phyloP scores from a whole-genome alignment of 2,888 invertebrate species.

The Leucoptera coffeella region DNA sequence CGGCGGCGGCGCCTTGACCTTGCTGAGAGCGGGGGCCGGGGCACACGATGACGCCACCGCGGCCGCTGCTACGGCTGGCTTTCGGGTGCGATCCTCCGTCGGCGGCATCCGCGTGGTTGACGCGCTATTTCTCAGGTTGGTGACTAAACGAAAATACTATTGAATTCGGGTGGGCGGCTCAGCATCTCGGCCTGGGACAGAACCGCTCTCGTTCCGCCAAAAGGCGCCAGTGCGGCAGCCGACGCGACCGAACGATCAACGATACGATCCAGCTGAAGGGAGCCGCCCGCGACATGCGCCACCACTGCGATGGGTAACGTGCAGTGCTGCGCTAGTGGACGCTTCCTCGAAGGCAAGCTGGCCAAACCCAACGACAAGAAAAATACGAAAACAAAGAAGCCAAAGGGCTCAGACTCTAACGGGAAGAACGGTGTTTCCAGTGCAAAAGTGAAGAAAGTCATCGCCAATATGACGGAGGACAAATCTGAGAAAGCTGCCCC shows the following conservation, averaged over 20 bases:
- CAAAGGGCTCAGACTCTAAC: too few relatives aligned
- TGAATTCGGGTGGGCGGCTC: slow-evolving; percentile 31
- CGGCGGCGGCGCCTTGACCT: slow-evolving; percentile 49
- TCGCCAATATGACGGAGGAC: slow-evolving; percentile 32
- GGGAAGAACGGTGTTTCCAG: slow-evolving; percentile 26
- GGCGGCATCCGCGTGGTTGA: slow-evolving; percentile 49
- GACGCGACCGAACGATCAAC: slow-evolving; percentile 50
- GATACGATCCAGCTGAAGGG: slow-evolving; percentile 41
- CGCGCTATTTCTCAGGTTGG: slow-evolving; percentile 32
- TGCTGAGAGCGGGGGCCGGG: slow-evolving; percentile 39
- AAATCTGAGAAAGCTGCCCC: slow-evolving; percentile 23
- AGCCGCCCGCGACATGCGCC: slow-evolving; percentile 44
- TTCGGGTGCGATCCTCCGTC: slow-evolving; percentile 51
- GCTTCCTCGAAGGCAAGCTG: slow-evolving; percentile 30
- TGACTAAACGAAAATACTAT: slow-evolving; percentile 28
- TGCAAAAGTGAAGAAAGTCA: slow-evolving; percentile 25
- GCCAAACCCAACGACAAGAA: slow-evolving; percentile 27
- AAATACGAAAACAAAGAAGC: slow-evolving; percentile 15
- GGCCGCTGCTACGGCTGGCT: slow-evolving; percentile 41
- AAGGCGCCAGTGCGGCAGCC: slow-evolving; percentile 39
- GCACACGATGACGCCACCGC: slow-evolving; percentile 44
- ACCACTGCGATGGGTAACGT: slow-evolving; percentile 47
- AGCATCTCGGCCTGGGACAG: slow-evolving; percentile 26
- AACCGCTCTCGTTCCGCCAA: slow-evolving; percentile 42
- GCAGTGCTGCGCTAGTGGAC: slow-evolving; percentile 50